Evolutionary conservation across 2,888 invertebrate species (phyloP).

Genomic region (Caprella mutica): DNA sequence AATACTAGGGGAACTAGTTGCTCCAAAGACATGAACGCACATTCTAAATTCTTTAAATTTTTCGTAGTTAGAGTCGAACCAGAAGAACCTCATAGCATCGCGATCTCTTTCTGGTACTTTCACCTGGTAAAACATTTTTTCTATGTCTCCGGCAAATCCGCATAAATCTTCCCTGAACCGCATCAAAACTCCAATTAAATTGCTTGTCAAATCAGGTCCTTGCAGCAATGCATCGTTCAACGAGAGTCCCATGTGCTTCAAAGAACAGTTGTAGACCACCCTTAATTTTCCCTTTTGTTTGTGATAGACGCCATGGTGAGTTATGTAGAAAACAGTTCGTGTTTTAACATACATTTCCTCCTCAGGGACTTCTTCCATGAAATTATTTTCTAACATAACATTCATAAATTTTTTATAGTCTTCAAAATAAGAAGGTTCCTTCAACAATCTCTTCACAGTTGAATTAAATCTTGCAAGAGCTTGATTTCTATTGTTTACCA

Average conservation of each 20-base stretch:
- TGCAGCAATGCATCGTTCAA: not conserved
- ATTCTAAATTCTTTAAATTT: not conserved
- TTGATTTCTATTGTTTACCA: too few relatives aligned
- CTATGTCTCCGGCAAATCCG: constrained; percentile 3
- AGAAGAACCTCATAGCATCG: constrained; percentile 6
- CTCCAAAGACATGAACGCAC: not conserved
- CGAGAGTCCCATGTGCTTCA: not conserved
- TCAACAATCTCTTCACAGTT: not conserved
- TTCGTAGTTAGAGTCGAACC: not conserved
- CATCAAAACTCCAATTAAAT: not conserved
- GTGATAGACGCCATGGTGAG: constrained; percentile 7
- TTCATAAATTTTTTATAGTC: constrained; percentile 8
- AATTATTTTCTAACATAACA: not conserved
- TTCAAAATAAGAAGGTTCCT: not conserved
- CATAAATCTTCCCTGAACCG: constrained; percentile 6
- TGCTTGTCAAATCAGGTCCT: not conserved
- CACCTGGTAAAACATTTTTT: constrained; percentile 9
- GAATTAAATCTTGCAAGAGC: too few relatives aligned
- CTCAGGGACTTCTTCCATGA: not conserved
- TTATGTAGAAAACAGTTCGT: not conserved
- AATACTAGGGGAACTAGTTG: not conserved
- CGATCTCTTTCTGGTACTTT: constrained; percentile 1
- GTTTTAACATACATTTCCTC: not conserved
- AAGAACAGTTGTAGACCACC: constrained; percentile 10
- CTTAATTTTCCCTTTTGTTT: constrained; percentile 9